Conservation (phyloP, 2,797 vertebrate genomes). For the Coilia nasus region DNA sequence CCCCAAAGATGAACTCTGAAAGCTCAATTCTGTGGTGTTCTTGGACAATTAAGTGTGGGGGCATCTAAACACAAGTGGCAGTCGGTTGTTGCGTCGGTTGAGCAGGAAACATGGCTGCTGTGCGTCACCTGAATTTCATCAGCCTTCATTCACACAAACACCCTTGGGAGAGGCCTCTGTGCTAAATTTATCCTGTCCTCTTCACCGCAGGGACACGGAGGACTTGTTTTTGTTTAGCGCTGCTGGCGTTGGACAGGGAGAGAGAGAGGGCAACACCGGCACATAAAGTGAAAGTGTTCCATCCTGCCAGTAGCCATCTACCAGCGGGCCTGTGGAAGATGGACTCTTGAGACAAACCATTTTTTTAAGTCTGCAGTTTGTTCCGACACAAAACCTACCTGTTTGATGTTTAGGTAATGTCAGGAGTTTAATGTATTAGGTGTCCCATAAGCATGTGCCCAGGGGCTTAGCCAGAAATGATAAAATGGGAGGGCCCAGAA, state of each 20-base stretch:
- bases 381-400: no score
- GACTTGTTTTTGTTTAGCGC: slow-evolving; percentile 1
- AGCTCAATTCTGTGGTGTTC: background rate
- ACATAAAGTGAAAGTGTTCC: no score
- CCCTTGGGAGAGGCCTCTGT: background rate
- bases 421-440: no score
- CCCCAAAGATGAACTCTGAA: background rate
- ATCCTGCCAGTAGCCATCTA: no score
- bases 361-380: no score
- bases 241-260: background rate
- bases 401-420: no score
- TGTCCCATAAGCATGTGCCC: no score
- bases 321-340: no score
- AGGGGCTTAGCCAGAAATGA: no score
- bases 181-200: background rate
- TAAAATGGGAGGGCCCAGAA: no score
- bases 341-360: no score
- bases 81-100: background rate
- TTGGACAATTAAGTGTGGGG: background rate
- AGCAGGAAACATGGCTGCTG: background rate
- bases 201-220: background rate
- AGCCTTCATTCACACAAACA: background rate
- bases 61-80: background rate
- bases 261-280: background rate
- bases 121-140: background rate